A percentile compares a stretch with the other conserved stretches of the same genome.
phyloP scores from a whole-genome alignment of 2,888 invertebrate genomes.

The Pharmacophagus antenor region DNA sequence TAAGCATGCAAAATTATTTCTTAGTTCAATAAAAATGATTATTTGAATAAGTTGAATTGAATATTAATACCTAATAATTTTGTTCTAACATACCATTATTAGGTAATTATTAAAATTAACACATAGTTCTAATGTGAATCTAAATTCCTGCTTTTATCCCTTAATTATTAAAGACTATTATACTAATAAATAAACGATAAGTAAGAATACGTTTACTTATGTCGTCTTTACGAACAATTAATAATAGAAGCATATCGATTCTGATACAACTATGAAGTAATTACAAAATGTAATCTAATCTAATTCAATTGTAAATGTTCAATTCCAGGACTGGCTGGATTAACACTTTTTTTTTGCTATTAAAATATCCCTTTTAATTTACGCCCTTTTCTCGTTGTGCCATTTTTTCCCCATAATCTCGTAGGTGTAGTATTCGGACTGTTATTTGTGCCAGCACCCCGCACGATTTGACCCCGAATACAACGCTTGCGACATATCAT shows the following conservation, averaged over 20 bases:
- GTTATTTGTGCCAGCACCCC: constrained; percentile 67
- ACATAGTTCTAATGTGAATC: background rate
- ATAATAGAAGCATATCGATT: too few relatives aligned
- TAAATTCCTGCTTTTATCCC: background rate
- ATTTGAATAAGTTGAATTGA: background rate
- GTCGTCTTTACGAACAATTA: too few relatives aligned
- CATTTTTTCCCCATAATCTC: constrained; percentile 61
- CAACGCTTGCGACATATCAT: constrained; percentile 45
- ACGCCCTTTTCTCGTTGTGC: constrained; percentile 75
- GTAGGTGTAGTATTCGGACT: constrained; percentile 46
- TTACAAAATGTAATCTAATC: background rate
- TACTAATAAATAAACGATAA: background rate
- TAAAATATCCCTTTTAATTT: constrained; percentile 40
- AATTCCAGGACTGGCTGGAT: constrained; percentile 76
- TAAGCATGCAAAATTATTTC: too few relatives aligned
- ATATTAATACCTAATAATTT: background rate
- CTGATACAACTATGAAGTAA: background rate
- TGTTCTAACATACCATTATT: background rate
- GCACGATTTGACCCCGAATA: constrained; percentile 52
- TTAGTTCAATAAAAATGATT: too few relatives aligned
- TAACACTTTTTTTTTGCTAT: constrained; percentile 59
- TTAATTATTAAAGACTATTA: background rate
- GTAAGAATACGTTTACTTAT: constrained; percentile 20
- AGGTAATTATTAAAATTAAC: background rate
- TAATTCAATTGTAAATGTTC: background rate